Evolutionary conservation across 1,140 invertebrate genomes (phyloP).

Genomic region (Aphaenogaster floridana): DNA sequence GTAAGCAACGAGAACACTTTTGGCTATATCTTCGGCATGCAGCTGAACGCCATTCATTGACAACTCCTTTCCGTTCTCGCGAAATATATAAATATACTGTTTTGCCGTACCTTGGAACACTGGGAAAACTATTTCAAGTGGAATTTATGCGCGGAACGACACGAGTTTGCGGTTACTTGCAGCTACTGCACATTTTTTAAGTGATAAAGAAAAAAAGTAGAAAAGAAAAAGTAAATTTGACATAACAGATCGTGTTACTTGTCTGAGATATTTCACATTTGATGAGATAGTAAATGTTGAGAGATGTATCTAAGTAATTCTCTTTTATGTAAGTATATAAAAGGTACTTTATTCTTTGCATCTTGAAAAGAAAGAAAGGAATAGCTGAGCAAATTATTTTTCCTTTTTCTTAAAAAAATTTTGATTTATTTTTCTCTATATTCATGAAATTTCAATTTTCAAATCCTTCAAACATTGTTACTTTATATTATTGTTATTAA

Average conservation of each 20-base stretch:
- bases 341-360: not conserved
- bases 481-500: too few relatives aligned
- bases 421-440: not conserved
- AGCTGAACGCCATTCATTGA: not conserved
- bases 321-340: not conserved
- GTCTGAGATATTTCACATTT: too few relatives aligned
- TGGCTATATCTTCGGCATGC: not conserved
- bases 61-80: not conserved
- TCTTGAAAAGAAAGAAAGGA: not conserved
- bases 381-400: not conserved
- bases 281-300: not conserved
- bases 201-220: too few relatives aligned
- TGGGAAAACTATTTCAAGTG: not conserved
- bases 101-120: not conserved
- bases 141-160: slow-evolving; percentile 10
- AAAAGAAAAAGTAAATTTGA: not conserved
- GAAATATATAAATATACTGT: not conserved
- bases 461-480: too few relatives aligned
- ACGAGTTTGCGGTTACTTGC: not conserved
- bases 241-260: not conserved
- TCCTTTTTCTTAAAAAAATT: not conserved
- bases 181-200: slow-evolving; percentile 9
- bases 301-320: not conserved
- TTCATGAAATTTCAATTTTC: too few relatives aligned
- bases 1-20: not conserved